Evolutionary conservation across 2,113 vertebrate genomes (phyloP).

Genomic region (Saccopteryx leptura): DNA sequence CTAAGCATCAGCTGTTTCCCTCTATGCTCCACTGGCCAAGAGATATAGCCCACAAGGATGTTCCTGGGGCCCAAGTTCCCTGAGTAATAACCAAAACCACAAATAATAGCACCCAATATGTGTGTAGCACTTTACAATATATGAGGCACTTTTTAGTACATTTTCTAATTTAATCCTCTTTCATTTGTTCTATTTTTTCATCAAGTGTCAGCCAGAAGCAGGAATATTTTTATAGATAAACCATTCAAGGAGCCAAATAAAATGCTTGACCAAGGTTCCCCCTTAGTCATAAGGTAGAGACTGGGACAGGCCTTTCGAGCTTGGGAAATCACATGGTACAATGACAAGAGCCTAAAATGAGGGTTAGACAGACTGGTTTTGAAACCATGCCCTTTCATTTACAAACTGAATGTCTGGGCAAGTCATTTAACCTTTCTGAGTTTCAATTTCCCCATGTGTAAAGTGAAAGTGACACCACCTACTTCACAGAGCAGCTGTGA

Average conservation of each 20-base stretch:
- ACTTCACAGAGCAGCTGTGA: conserved; percentile 4
- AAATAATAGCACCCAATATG: not conserved
- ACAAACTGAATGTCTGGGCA: not conserved
- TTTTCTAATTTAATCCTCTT: conserved; percentile 36
- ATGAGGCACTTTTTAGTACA: not conserved
- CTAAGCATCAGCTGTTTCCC: not conserved
- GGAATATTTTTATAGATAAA: conserved; percentile 17
- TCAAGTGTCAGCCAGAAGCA: not conserved
- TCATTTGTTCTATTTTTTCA: conserved; percentile 25
- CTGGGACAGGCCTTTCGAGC: not conserved
- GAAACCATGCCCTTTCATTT: not conserved
- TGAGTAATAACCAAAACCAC: not conserved
- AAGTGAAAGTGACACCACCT: not conserved
- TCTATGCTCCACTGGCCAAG: not conserved
- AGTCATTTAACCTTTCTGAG: conserved; percentile 36
- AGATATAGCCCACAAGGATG: not conserved
- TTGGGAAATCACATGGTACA: not conserved
- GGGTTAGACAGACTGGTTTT: not conserved
- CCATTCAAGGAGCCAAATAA: not conserved
- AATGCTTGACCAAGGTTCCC: not conserved
- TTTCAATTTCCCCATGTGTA: not conserved
- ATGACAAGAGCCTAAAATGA: not conserved
- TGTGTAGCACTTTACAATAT: not conserved
- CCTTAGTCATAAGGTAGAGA: not conserved
- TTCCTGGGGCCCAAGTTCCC: not conserved